Evolutionary conservation across 2,888 invertebrate species (phyloP).

Genomic region (Melolontha melolontha): DNA sequence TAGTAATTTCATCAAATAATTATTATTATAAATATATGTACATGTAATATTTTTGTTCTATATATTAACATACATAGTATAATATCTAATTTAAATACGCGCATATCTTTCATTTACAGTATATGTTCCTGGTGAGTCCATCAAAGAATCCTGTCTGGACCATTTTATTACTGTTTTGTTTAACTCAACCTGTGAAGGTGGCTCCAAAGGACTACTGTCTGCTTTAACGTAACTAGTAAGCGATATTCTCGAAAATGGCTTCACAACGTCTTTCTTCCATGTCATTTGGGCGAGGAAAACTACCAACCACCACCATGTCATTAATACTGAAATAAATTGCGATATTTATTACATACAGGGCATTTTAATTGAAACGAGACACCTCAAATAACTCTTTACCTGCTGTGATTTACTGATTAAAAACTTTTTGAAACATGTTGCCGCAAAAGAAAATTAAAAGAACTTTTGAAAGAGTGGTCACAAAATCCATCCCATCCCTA

Average conservation of each 20-base stretch:
- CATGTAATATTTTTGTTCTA: too few species aligned
- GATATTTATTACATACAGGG: too few species aligned
- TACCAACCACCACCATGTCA: slow-evolving; percentile 39
- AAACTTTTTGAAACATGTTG: too few species aligned
- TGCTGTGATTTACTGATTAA: too few species aligned
- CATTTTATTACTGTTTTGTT: neutral
- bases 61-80: too few species aligned
- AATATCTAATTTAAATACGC: neutral
- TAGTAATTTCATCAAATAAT: too few species aligned
- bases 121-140: slow-evolving; percentile 4
- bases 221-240: slow-evolving; percentile 8
- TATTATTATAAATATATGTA: too few species aligned
- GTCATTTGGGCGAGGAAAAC: slow-evolving; percentile 33
- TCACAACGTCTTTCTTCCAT: slow-evolving; percentile 9
- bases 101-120: slow-evolving; percentile 14
- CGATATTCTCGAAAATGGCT: neutral
- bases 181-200: neutral
- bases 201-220: neutral
- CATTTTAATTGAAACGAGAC: too few species aligned
- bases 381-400: too few species aligned
- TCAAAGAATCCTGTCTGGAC: neutral
- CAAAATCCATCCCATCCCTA: too few species aligned
- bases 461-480: too few species aligned
- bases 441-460: too few species aligned
- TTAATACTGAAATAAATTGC: slow-evolving; percentile 6